A percentile compares a stretch with the other conserved stretches of the same genome.
Evolutionary conservation across 30 jellyfish, hydroid and myxozoan species (phyloP).

Genomic region (Cassiopea andromeda): DNA sequence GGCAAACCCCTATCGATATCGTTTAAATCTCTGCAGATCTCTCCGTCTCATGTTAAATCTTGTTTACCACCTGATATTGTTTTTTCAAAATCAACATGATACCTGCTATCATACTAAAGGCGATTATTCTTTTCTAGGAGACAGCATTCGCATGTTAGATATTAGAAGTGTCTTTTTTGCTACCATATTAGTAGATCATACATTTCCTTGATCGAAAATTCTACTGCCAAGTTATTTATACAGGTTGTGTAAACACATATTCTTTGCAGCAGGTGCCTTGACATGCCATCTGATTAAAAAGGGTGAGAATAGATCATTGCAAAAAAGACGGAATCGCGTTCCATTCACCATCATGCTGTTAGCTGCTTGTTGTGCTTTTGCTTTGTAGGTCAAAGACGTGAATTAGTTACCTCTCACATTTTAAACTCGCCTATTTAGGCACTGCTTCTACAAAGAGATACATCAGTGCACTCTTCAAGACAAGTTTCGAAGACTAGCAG

Average conservation of each 20-base stretch:
- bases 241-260: background rate
- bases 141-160: background rate
- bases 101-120: too few relatives aligned
- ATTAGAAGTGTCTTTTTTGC: background rate
- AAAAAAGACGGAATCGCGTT: background rate
- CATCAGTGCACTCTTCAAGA: too few relatives aligned
- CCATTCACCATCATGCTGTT: background rate
- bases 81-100: too few relatives aligned
- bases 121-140: background rate
- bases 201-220: background rate
- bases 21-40: background rate
- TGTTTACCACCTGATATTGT: background rate
- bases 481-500: too few relatives aligned
- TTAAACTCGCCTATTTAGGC: too few relatives aligned
- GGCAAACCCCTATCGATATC: background rate
- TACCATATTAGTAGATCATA: background rate
- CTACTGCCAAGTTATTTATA: background rate
- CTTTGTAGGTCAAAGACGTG: too few relatives aligned
- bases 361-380: background rate
- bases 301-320: background rate
- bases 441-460: too few relatives aligned
- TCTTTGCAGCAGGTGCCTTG: background rate
- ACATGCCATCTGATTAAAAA: background rate
- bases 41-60: background rate
- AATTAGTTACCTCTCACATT: too few relatives aligned